These are phyloP conservation scores for Leucophenga maculata DNA, from an alignment of 2,888 invertebrate genomes.

Conservation along the genomic window DNA sequence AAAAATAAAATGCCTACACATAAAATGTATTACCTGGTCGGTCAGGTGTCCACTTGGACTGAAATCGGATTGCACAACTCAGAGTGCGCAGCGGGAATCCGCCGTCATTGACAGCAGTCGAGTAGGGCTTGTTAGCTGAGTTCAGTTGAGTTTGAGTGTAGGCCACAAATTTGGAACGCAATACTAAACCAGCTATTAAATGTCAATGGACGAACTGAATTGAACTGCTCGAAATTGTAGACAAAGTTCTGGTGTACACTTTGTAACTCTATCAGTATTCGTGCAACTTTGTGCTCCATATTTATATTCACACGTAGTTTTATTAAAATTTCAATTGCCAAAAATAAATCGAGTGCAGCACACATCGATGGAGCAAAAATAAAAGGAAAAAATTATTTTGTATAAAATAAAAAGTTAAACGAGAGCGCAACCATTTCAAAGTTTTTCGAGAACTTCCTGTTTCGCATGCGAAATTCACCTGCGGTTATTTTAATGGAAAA, in stretches of 20 bases:
- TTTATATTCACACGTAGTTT: constrained; percentile 53
- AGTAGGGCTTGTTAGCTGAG: neutral
- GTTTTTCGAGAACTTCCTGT: constrained; percentile 8
- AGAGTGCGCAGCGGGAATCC: neutral
- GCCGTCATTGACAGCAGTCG: neutral
- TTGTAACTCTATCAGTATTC: neutral
- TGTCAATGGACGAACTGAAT: constrained; percentile 63
- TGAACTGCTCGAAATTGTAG: constrained; percentile 41
- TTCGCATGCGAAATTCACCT: constrained; percentile 30
- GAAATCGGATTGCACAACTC: neutral
- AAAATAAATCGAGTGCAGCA: constrained; percentile 47
- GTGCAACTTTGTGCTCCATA: constrained; percentile 33
- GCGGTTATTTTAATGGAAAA: constrained; percentile 27
- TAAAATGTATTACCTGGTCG: neutral
- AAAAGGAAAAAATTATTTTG: neutral
- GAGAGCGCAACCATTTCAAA: neutral
- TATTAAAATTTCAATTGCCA: constrained; percentile 66
- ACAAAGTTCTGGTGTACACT: constrained; percentile 18
- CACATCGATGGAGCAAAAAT: neutral
- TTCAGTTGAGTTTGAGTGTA: neutral
- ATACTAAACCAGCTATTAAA: constrained; percentile 53
- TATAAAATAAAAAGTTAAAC: neutral
- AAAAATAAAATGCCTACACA: neutral
- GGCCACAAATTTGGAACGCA: neutral
- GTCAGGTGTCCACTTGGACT: neutral